Conservation (phyloP, 2,113 vertebrate species). For the Phalacrocorax brasilianus region DNA sequence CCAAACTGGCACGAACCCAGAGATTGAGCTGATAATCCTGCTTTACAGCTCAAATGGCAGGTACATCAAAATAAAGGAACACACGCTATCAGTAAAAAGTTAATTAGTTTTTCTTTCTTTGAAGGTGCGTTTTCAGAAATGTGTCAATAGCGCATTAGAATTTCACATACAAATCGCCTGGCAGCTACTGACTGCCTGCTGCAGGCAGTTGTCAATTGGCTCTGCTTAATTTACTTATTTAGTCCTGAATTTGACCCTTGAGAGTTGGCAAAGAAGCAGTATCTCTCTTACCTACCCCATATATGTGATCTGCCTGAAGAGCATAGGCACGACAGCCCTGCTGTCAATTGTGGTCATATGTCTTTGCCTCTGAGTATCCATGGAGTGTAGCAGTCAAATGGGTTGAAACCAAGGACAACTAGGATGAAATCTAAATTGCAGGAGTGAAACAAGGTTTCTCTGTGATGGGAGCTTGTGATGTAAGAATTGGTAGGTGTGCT, state of each 20-base stretch:
- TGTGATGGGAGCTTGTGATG: background rate
- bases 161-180: background rate
- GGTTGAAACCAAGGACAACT: background rate
- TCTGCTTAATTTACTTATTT: background rate
- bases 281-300: background rate
- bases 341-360: background rate
- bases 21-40: background rate
- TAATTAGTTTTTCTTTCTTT: background rate
- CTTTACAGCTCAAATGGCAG: background rate
- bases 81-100: background rate
- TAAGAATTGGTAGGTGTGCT: background rate
- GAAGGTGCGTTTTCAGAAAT: background rate
- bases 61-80: background rate
- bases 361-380: background rate
- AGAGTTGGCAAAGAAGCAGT: background rate
- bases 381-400: background rate
- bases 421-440: background rate
- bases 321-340: background rate
- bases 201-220: background rate
- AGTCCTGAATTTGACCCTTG: background rate
- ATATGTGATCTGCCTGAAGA: background rate
- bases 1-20: fast-evolving
- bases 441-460: background rate
- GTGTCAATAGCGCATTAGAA: background rate
- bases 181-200: background rate